A percentile compares a stretch with the other conserved stretches of the same genome.
Conservation (phyloP, 2,888 invertebrate genomes). For the Zaprionus bogoriensis region DNA sequence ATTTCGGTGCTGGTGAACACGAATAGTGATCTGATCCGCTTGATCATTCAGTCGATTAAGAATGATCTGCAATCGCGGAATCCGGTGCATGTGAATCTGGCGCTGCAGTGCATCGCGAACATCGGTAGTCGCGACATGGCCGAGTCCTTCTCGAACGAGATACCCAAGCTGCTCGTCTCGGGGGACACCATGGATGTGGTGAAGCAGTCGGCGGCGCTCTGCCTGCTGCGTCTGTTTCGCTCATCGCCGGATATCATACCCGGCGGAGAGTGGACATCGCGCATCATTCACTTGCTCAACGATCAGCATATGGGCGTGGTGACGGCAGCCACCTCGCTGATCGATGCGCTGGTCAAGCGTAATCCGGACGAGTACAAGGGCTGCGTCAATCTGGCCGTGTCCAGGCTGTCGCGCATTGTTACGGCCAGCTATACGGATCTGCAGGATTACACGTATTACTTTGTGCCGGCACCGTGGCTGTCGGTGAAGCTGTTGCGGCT, state of each 20-base stretch:
- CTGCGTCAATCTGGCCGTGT: slow-evolving; percentile 98
- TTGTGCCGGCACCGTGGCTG: slow-evolving; percentile 99
- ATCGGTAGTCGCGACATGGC: slow-evolving; percentile 99
- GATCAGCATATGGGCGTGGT: slow-evolving; percentile 99
- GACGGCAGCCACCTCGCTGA: slow-evolving; percentile 98
- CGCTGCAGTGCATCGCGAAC: slow-evolving; percentile 99
- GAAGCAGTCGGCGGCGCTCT: slow-evolving; percentile 99
- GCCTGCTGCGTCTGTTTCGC: slow-evolving; percentile 95
- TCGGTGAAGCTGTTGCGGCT: slow-evolving; percentile 98
- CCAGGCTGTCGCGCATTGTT: slow-evolving; percentile 97
- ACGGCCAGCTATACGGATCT: slow-evolving; percentile 99
- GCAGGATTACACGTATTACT: slow-evolving; percentile 99
- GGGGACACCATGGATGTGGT: slow-evolving; percentile 99
- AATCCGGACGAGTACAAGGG: slow-evolving; percentile 99
- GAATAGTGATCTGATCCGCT: slow-evolving; percentile 98
- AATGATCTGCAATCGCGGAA: slow-evolving; percentile 98
- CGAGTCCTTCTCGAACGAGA: slow-evolving; percentile 99
- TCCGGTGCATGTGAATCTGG: slow-evolving; percentile 99
- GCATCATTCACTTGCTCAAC: slow-evolving; percentile 98
- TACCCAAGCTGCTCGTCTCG: slow-evolving; percentile 98
- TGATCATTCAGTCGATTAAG: slow-evolving; percentile 99
- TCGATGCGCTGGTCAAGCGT: slow-evolving; percentile 98
- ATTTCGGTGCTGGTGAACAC: slow-evolving; percentile 99
- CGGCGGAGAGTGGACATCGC: slow-evolving; percentile 98
- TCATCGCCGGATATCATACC: slow-evolving; percentile 98